Conservation (phyloP, 1,140 invertebrate species). For the Drosophila albomicans region DNA sequence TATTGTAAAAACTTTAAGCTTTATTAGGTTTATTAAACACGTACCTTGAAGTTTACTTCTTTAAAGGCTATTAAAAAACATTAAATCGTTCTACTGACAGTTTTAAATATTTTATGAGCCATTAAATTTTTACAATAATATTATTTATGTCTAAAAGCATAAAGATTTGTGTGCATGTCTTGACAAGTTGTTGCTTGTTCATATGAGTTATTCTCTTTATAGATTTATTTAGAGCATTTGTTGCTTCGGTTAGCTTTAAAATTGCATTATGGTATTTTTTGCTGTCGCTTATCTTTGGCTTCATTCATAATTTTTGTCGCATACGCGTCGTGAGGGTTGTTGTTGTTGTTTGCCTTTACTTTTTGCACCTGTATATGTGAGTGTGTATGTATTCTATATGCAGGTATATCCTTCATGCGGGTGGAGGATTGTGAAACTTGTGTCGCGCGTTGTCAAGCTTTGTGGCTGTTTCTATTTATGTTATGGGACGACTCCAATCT, state of each 20-base stretch:
- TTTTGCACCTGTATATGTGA: conserved; percentile 44
- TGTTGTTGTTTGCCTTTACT: conserved; percentile 50
- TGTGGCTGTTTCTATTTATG: conserved; percentile 77
- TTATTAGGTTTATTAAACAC: too few relatives aligned
- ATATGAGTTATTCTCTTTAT: too few relatives aligned
- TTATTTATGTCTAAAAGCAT: too few relatives aligned
- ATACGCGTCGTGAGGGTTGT: conserved; percentile 55
- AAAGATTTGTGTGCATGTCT: too few relatives aligned
- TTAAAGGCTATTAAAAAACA: too few relatives aligned
- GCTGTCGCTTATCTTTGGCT: conserved; percentile 60
- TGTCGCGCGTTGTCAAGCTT: conserved; percentile 76
- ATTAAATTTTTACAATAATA: too few relatives aligned
- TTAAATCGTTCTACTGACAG: too few relatives aligned
- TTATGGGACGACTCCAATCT: conserved; percentile 48
- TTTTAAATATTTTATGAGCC: too few relatives aligned
- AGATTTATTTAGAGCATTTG: conserved; percentile 25
- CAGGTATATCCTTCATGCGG: conserved; percentile 51
- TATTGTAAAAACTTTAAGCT: too few relatives aligned
- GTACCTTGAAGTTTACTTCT: too few relatives aligned
- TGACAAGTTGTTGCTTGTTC: too few relatives aligned
- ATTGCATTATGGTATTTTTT: conserved; percentile 36
- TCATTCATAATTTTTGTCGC: conserved; percentile 77
- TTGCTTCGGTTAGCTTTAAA: conserved; percentile 35
- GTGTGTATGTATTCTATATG: conserved; percentile 19
- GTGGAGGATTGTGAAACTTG: conserved; percentile 45